These are phyloP conservation scores for Crocodylus rhombifer DNA, from an alignment of 2,797 vertebrate genomes.

Conservation along the genomic window DNA sequence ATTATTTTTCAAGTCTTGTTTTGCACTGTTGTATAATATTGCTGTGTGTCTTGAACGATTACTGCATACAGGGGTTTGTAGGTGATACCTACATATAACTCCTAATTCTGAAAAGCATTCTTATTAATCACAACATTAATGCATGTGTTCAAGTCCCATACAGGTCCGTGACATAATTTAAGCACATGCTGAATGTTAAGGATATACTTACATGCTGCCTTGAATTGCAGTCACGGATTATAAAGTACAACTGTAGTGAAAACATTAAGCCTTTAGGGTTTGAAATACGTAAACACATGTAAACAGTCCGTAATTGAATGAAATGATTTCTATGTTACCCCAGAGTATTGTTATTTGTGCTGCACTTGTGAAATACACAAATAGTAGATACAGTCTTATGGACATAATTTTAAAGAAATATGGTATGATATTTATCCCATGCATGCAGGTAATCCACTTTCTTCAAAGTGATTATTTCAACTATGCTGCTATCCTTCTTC, in stretches of 20 bases:
- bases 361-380: not conserved
- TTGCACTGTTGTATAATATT: not conserved
- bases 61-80: not conserved
- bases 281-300: not conserved
- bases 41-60: not conserved
- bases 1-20: not conserved
- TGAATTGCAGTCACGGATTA: not conserved
- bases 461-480: not conserved
- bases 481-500: not conserved
- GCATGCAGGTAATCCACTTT: not conserved
- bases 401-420: not conserved
- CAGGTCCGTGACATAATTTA: too few species aligned
- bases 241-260: not conserved
- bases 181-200: too few species aligned
- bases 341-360: not conserved
- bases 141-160: too few species aligned
- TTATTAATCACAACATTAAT: not conserved
- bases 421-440: not conserved
- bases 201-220: too few species aligned
- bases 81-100: fast-evolving
- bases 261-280: not conserved
- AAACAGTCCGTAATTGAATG: not conserved
- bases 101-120: not conserved
- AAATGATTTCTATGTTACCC: not conserved
- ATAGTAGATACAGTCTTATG: not conserved